These are phyloP conservation scores for Eriocheir sinensis DNA, from an alignment of 1,140 invertebrate genomes.

Conservation along the genomic window DNA sequence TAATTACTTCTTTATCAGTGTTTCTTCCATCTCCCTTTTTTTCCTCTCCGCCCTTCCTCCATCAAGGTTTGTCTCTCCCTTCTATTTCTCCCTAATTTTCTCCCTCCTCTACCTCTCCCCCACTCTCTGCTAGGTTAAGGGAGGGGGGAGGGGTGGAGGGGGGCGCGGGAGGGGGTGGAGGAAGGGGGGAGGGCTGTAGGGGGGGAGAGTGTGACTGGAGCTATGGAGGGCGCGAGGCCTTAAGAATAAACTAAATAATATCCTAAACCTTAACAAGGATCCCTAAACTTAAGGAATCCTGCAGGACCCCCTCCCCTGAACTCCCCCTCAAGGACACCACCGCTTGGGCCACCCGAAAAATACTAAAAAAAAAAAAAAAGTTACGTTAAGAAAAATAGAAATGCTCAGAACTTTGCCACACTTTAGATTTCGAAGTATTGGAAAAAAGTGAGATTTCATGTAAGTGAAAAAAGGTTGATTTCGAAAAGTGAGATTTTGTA, in stretches of 20 bases:
- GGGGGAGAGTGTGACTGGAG: constrained; percentile 3
- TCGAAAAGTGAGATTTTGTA: too few relatives aligned
- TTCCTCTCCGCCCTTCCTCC: constrained; percentile 27
- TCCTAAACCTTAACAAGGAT: not conserved
- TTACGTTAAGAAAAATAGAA: too few relatives aligned
- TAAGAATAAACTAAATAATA: constrained; percentile 9
- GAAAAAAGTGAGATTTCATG: too few relatives aligned
- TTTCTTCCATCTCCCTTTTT: not conserved
- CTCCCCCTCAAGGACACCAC: not conserved
- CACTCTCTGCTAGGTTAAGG: not conserved
- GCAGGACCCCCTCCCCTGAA: not conserved
- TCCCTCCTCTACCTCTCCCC: not conserved
- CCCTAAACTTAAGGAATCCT: not conserved
- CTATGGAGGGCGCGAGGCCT: not conserved
- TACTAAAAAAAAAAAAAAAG: not conserved
- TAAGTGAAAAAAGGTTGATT: too few relatives aligned
- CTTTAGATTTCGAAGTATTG: too few relatives aligned
- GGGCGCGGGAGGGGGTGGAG: not conserved
- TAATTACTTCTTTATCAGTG: not conserved
- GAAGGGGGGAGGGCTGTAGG: not conserved
- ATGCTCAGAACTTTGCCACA: not conserved
- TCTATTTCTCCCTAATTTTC: not conserved
- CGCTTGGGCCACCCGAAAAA: not conserved
- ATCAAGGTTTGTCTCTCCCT: not conserved
- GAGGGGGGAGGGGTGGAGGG: not conserved